Evolutionary conservation across 2,888 invertebrate genomes (phyloP), one percentile per base, ranked within the genome.

Genomic region (Clanis bilineata): DNA sequence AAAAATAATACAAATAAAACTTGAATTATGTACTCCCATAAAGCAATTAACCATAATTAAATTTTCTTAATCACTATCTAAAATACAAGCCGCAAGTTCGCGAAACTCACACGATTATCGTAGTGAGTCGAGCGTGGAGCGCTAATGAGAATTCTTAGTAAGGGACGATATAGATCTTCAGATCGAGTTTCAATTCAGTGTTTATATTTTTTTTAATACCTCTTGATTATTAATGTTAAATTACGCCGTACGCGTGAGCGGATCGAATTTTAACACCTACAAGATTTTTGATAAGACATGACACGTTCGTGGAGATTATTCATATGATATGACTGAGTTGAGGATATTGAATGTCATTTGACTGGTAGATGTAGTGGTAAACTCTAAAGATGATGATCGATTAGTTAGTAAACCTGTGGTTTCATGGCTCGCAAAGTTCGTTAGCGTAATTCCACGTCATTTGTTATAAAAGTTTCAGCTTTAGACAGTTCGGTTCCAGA

Each of bases 101-200:
- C 23, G 47, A 58, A 62, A 62, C 62, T 64, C 60, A 60, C 57
- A 44, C 45, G 57, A 57, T 56, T 62, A 58, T 65, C 62, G 59
- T 51, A 23, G 10, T 3, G 15, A 45, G 4, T 45, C 56, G 45
- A 47, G 36, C 59, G 51, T 60, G 58, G 54, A 22, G 60, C 54
- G 7, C 41, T 57, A 58, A 58, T 32, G 61, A 61, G 66, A 68
- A 68, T 56, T 58, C 56, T 56, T 71, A 59, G 68, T 73, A 71
- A 28, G 28, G 51, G 44, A 36, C 18, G 68, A 73, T 72, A 67
- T 56, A 59, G 44, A 59, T 59, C 59, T 58, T 58, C 58, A 39
- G 51, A 28, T 28, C 51, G 9, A 6, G 18, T 41, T 41, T 41
- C 41, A 18, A 41, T 41, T 39, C 15, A 41, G 41, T 41, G 41